These are phyloP conservation scores for Caenorhabditis sp. DNA, from an alignment of 2,888 invertebrate genomes.

Conservation along the genomic window DNA sequence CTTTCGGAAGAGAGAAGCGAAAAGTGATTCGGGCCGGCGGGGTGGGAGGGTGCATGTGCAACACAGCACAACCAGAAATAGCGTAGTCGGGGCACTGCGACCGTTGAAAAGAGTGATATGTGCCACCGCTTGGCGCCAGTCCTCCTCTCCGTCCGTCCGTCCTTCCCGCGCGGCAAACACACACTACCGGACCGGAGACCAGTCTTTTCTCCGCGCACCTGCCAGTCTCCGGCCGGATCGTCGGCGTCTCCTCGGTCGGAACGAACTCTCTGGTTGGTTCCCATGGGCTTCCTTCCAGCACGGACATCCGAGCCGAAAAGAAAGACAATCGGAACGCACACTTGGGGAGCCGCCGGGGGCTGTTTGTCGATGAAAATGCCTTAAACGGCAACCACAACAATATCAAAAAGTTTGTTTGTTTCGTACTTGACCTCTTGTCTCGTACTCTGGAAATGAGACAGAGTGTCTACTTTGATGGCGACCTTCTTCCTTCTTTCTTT, in stretches of 20 bases:
- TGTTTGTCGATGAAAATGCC: constrained; percentile 3
- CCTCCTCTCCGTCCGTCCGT: constrained; percentile 6
- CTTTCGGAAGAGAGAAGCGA: neutral
- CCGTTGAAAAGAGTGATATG: constrained; percentile 30
- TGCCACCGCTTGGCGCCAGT: constrained; percentile 39
- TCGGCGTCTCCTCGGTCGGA: neutral
- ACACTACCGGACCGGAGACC: constrained; percentile 17
- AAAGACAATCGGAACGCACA: constrained; percentile 35
- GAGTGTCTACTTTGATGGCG: constrained; percentile 12
- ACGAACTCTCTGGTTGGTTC: neutral
- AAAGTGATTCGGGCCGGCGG: neutral
- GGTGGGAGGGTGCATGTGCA: neutral
- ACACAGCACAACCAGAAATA: neutral
- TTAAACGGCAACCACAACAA: neutral
- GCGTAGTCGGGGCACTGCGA: neutral
- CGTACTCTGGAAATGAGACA: neutral
- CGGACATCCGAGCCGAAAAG: constrained; percentile 20
- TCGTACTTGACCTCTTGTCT: constrained; percentile 1
- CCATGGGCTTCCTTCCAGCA: constrained; percentile 2
- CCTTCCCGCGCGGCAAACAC: constrained; percentile 12
- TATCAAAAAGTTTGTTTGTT: neutral
- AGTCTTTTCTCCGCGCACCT: constrained; percentile 5
- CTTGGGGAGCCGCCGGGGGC: neutral
- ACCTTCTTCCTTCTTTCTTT: constrained; percentile 10
- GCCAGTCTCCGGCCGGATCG: constrained; percentile 18